Base-by-base conservation (phyloP, 2,113 vertebrate genomes). In the Actenoides hombroni region DNA sequence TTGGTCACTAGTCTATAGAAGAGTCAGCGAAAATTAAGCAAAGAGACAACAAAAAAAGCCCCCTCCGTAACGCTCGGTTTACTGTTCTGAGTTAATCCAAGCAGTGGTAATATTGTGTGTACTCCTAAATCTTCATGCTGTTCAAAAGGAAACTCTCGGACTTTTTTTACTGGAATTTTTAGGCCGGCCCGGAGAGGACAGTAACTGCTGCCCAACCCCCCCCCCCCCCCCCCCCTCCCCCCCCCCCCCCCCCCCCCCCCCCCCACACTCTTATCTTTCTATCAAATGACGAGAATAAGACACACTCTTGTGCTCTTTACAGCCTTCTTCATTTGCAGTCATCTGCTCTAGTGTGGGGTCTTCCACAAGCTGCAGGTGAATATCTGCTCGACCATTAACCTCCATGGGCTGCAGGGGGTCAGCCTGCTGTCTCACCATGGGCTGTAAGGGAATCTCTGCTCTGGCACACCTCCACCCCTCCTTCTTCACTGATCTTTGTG, bases 1-100 rank as follows among this genome's bases (percentile, higher is more conserved):
- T 98, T 99, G 98, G 99, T 99, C 98, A 99, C 99, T 97, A 99
- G 99, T 97, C 99, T 99, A 99, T 99, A 99, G 98, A 99, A 95
- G 96, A 92, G 75, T 86, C 95, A 90, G 84, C 83, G 89, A 93
- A 97, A 95, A 88, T 92, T 82, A 46, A 87, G 54, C 83, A 95
- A 91, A 91, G 83, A 92, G 83, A 88, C 92, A 81, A 40, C 69
- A 88, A 86, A 88, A 86, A 90, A 90, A 86, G 86, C 90, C 90
- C 95, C 92, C 94, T 94, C 96, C 40, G 0, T 90, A 94, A 96
- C 4, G 75, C 95, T 92, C 77, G 92, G 96, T 97, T 96, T 97
- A 97, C 97, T 96, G 97, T 98, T 97, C 98, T 91, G 98, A 98
- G 98, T 98, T 95, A 96, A 98, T 91, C 95, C 97, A 97, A 98